Percentiles rank a stretch among this genome's conserved stretches.
Conservation (phyloP, 2,797 vertebrate species). For the Streptopelia turtur region DNA sequence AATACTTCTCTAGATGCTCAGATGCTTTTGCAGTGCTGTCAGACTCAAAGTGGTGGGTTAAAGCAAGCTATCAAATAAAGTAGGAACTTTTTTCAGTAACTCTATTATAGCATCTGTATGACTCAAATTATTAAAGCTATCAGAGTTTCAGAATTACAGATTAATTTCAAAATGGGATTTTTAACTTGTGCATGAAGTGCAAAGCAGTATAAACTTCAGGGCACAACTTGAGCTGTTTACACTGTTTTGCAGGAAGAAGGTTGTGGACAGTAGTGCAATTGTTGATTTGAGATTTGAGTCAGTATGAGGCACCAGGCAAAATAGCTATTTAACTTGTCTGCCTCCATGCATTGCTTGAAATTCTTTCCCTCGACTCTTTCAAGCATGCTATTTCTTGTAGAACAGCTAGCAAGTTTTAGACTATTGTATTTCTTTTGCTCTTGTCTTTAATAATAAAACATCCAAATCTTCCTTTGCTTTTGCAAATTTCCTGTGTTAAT, state of each 20-base stretch:
- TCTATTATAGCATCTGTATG: not conserved
- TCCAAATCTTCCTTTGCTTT: not conserved
- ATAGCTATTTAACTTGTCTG: not conserved
- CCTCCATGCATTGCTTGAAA: not conserved
- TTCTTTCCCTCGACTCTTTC: not conserved
- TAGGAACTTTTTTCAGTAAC: not conserved
- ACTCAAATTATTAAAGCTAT: not conserved
- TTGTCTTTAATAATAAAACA: not conserved
- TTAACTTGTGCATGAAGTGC: not conserved
- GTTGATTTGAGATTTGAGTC: not conserved
- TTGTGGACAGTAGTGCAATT: not conserved
- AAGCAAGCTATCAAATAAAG: not conserved
- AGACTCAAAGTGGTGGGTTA: not conserved
- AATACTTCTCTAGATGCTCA: not conserved
- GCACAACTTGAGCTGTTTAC: not conserved
- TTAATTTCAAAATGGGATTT: fast-evolving
- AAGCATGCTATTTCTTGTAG: not conserved
- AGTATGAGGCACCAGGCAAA: not conserved
- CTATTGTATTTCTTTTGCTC: not conserved
- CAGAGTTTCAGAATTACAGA: not conserved
- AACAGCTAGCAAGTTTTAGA: not conserved
- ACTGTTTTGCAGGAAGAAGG: not conserved
- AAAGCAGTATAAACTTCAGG: not conserved
- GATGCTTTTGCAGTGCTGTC: not conserved
- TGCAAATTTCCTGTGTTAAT: not conserved